phyloP scores from a whole-genome alignment of 2,113 vertebrate genomes.

The Hylia prasina region DNA sequence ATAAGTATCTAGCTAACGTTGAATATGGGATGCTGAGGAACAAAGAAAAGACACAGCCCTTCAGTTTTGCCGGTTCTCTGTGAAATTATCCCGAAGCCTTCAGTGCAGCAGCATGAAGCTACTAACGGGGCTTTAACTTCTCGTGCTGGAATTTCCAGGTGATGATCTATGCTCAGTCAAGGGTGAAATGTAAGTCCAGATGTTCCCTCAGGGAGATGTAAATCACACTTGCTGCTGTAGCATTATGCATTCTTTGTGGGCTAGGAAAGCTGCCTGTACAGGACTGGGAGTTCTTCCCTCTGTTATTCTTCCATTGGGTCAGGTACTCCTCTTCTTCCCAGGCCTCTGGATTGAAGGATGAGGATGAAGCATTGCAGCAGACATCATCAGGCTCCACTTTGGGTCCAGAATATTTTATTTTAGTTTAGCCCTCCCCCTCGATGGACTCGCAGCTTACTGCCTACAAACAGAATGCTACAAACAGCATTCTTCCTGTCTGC shows the following conservation, averaged over 20 bases:
- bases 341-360: not conserved
- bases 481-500: not conserved
- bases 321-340: not conserved
- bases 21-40: not conserved
- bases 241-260: not conserved
- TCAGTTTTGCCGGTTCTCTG: not conserved
- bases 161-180: not conserved
- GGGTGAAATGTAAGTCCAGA: not conserved
- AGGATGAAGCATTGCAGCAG: not conserved
- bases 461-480: not conserved
- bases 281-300: not conserved
- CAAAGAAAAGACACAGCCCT: not conserved
- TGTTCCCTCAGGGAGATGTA: not conserved
- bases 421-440: not conserved
- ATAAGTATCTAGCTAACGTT: not conserved
- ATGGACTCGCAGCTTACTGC: not conserved
- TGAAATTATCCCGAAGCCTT: conserved; percentile 8
- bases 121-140: not conserved
- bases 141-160: not conserved
- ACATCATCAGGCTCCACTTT: not conserved
- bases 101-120: not conserved
- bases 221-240: not conserved
- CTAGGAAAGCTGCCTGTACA: not conserved
- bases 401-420: not conserved
- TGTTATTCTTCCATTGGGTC: not conserved